phyloP scores from a whole-genome alignment of 2,113 vertebrate species.

The Riparia riparia region DNA sequence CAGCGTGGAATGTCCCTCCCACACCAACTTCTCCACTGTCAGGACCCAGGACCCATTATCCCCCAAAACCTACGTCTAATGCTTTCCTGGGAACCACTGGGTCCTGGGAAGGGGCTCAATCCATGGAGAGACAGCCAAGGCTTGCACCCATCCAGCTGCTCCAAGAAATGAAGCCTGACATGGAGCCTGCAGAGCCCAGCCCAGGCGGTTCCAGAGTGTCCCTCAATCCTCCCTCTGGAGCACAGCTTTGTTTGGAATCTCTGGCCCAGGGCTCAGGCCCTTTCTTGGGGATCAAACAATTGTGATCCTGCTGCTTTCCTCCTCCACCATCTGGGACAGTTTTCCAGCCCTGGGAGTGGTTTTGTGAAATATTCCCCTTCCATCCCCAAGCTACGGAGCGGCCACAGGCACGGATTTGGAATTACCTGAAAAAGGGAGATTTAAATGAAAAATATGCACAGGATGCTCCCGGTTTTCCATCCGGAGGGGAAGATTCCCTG shows the following conservation, averaged over 20 bases:
- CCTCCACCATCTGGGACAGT: background rate
- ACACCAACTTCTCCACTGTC: background rate
- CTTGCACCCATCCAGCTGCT: background rate
- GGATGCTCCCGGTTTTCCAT: background rate
- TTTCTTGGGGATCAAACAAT: background rate
- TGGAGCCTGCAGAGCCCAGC: background rate
- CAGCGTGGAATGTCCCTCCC: background rate
- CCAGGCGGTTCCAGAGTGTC: rapidly evolving
- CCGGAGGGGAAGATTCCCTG: background rate
- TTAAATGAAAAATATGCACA: background rate
- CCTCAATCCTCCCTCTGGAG: background rate
- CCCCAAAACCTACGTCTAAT: background rate
- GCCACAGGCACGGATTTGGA: background rate
- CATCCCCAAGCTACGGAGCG: background rate
- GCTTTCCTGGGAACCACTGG: background rate
- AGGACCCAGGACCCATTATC: background rate
- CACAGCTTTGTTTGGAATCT: background rate
- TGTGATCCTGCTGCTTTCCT: background rate
- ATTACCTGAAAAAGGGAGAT: background rate
- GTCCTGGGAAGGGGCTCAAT: background rate
- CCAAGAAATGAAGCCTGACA: background rate
- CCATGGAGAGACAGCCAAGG: background rate
- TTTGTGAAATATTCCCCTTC: background rate
- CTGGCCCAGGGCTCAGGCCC: background rate
- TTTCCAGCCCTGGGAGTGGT: background rate